Percentiles rank a stretch among this genome's conserved stretches.
phyloP scores from a whole-genome alignment of 2,888 invertebrate species.

The Panzeria rudis region DNA sequence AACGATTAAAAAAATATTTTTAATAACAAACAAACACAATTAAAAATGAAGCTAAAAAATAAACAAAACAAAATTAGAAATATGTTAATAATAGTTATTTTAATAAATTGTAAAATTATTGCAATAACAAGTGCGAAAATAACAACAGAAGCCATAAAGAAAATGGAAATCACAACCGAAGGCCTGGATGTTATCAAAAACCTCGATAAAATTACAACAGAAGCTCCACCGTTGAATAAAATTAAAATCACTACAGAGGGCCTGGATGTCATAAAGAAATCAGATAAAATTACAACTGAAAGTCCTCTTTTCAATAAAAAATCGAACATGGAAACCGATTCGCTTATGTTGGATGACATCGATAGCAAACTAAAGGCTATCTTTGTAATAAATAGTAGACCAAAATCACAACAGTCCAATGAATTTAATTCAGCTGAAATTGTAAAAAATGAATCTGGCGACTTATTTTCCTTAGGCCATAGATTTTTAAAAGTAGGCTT shows the following conservation, averaged over 20 bases:
- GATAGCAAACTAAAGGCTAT: slow-evolving; percentile 26
- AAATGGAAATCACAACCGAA: slow-evolving; percentile 2
- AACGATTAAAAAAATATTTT: not conserved
- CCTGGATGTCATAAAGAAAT: not conserved
- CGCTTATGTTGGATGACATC: not conserved
- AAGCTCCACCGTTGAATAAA: not conserved
- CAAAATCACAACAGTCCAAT: not conserved
- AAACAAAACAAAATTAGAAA: slow-evolving; percentile 30
- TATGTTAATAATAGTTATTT: not conserved
- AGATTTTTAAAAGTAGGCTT: slow-evolving; percentile 8
- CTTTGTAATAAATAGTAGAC: slow-evolving; percentile 12
- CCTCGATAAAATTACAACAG: not conserved
- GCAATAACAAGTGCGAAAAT: slow-evolving; percentile 25
- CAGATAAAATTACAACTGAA: not conserved
- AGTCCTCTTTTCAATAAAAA: not conserved
- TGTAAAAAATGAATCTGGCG: not conserved
- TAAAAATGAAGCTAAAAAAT: not conserved
- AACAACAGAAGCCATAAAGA: not conserved
- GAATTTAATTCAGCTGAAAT: not conserved
- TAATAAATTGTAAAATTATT: slow-evolving; percentile 27
- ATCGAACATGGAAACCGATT: not conserved
- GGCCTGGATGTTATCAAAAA: too few relatives aligned
- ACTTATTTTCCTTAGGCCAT: not conserved
- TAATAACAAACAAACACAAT: not conserved
- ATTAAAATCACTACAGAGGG: not conserved